A percentile compares a stretch with the other conserved stretches of the same genome.
Conservation (phyloP, 1,140 invertebrate genomes). For the Caenorhabditis inopinata region DNA sequence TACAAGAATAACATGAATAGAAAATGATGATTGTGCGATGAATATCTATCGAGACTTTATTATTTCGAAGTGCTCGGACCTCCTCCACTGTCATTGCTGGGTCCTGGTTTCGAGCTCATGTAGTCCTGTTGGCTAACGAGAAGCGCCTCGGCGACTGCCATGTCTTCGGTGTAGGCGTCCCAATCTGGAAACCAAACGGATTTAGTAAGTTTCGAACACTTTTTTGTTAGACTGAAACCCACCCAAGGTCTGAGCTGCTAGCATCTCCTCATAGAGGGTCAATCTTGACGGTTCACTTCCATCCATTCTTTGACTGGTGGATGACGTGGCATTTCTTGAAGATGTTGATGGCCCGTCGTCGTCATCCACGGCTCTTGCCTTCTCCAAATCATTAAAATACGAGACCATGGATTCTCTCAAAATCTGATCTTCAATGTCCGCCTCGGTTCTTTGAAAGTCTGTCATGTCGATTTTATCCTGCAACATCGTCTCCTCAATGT, state of each 20-base stretch:
- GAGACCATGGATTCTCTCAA: not conserved
- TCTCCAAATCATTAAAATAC: not conserved
- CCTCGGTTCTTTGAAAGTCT: not conserved
- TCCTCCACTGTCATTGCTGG: not conserved
- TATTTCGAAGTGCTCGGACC: too few relatives aligned
- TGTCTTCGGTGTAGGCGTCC: not conserved
- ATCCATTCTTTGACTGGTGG: not conserved
- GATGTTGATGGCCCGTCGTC: not conserved
- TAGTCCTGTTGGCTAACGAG: constrained; percentile 20
- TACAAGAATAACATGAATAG: too few relatives aligned
- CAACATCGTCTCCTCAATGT: constrained; percentile 87
- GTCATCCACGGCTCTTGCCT: not conserved
- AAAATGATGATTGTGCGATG: too few relatives aligned
- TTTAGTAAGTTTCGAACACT: too few relatives aligned
- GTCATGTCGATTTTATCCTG: constrained; percentile 24
- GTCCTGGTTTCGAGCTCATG: not conserved
- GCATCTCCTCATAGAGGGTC: not conserved
- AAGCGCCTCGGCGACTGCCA: not conserved
- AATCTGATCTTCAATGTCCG: not conserved
- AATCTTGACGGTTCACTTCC: not conserved
- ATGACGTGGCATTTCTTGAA: not conserved
- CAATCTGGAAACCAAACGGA: not conserved
- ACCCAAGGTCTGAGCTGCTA: constrained; percentile 3
- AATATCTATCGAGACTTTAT: too few relatives aligned
- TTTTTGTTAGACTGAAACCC: too few relatives aligned